phyloP scores from a whole-genome alignment of 2,797 vertebrate species.

The Typhlichthys subterraneus region DNA sequence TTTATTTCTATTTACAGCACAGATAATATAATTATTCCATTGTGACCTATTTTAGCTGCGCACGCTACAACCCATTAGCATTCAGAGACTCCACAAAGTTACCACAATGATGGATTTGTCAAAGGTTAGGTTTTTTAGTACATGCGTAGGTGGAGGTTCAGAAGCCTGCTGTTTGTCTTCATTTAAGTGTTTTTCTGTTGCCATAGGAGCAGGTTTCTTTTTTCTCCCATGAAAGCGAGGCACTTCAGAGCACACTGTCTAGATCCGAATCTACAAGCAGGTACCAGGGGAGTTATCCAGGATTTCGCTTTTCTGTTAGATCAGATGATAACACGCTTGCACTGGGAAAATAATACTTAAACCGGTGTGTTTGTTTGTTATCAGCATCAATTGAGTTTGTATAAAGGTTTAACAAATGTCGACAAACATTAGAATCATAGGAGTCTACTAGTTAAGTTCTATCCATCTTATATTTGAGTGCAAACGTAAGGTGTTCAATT shows the following conservation, averaged over 20 bases:
- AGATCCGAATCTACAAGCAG: constrained; percentile 62
- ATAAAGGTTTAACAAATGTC: too few species aligned
- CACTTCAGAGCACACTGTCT: constrained; percentile 64
- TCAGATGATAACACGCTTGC: too few species aligned
- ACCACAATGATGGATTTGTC: constrained; percentile 72
- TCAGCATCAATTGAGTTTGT: too few species aligned
- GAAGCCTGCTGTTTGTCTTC: constrained; percentile 76
- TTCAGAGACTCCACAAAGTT: constrained; percentile 71
- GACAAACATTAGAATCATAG: too few species aligned
- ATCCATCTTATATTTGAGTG: too few species aligned
- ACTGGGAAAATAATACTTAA: too few species aligned
- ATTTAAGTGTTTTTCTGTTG: constrained; percentile 78
- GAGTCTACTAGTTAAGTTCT: too few species aligned
- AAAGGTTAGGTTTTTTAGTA: constrained; percentile 73
- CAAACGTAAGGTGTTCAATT: too few species aligned
- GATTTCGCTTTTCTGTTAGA: constrained; percentile 52
- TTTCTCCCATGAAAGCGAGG: constrained; percentile 63
- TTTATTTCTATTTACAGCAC: constrained; percentile 77
- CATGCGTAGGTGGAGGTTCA: constrained; percentile 77
- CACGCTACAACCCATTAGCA: constrained; percentile 71
- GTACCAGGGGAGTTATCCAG: constrained; percentile 73
- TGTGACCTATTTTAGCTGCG: constrained; percentile 75
- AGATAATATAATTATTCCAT: constrained; percentile 76
- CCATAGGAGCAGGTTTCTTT: constrained; percentile 73
- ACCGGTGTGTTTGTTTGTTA: too few species aligned